Conservation (phyloP, 1,140 invertebrate species). For the Megalopta genalis region DNA sequence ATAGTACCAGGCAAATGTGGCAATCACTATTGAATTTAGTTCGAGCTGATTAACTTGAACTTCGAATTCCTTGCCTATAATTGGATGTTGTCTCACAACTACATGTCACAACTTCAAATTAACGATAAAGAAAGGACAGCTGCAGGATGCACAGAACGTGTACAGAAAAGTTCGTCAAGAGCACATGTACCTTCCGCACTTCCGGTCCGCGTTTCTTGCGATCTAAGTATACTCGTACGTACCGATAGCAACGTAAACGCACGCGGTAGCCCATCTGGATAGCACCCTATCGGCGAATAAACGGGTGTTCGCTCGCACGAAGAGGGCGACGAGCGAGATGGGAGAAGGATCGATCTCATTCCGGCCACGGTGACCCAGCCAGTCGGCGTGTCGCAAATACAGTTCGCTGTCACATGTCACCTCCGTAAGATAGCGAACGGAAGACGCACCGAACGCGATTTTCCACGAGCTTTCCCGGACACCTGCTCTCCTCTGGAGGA, state of each 20-base stretch:
- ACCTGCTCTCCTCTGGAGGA: not conserved
- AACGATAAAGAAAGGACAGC: no score
- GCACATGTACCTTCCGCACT: no score
- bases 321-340: not conserved
- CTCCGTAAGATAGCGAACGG: not conserved
- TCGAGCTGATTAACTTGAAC: no score
- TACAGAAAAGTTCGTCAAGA: no score
- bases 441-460: not conserved
- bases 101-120: no score
- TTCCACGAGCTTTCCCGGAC: constrained; percentile 6
- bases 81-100: no score
- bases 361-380: constrained; percentile 22
- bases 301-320: constrained; percentile 1
- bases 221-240: not conserved
- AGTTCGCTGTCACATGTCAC: not conserved
- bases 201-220: not conserved
- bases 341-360: constrained; percentile 36
- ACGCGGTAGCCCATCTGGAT: constrained; percentile 4
- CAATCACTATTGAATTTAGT: no score
- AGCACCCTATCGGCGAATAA: constrained; percentile 5
- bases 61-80: no score
- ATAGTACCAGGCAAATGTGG: no score
- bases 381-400: constrained; percentile 39
- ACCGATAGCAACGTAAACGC: constrained; percentile 3
- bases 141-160: no score